Conservation (phyloP, 2,797 vertebrate genomes). For the Numenius phaeopus region DNA sequence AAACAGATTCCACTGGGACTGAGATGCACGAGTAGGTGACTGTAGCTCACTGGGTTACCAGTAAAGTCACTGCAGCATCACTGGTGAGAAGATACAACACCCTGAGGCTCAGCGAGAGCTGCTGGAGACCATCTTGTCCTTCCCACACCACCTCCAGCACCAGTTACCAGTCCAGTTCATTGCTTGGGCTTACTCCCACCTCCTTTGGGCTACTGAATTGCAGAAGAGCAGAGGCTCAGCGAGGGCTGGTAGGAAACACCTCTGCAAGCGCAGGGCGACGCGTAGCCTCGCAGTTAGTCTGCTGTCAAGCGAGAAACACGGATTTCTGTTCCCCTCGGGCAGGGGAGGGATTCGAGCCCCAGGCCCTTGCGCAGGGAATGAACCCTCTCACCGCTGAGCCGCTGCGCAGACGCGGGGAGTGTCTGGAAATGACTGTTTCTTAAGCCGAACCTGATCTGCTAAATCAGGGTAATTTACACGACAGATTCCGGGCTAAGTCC, state of each 20-base stretch:
- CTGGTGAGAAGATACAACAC: background rate
- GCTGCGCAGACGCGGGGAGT: rapidly evolving
- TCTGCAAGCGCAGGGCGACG: background rate
- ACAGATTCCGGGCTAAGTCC: background rate
- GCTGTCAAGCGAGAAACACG: rapidly evolving
- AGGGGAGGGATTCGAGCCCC: background rate
- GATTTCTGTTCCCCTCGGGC: background rate
- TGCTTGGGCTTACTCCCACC: background rate
- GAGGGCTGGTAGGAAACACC: background rate
- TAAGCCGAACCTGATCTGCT: background rate
- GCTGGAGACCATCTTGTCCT: background rate
- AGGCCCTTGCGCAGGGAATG: rapidly evolving
- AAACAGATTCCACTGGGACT: background rate
- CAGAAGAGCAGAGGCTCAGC: background rate
- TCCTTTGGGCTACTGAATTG: background rate
- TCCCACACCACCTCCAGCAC: background rate
- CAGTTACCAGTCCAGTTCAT: background rate
- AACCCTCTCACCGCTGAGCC: background rate
- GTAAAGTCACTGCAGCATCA: background rate
- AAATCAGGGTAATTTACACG: background rate
- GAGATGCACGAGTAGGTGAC: background rate
- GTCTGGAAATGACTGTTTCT: background rate
- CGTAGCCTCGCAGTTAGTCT: background rate
- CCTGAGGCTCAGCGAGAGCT: background rate
- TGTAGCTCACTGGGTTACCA: background rate